These are phyloP conservation scores for Acrossocheilus wenchowensis DNA, from an alignment of 2,797 vertebrate species.

Conservation along the genomic window DNA sequence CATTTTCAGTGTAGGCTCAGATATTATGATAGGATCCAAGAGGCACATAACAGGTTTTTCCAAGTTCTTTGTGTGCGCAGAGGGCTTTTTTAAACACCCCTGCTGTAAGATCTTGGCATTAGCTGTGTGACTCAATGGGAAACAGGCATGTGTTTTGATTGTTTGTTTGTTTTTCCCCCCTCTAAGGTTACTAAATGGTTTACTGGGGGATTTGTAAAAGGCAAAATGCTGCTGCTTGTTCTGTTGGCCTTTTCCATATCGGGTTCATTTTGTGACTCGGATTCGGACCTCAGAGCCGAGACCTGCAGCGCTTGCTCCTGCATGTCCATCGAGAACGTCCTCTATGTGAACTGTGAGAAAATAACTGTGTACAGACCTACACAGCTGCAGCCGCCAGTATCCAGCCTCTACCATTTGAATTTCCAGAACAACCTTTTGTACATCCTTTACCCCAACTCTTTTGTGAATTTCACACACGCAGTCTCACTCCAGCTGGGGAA, in stretches of 20 bases:
- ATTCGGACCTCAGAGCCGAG: slow-evolving; percentile 89
- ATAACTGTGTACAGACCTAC: slow-evolving; percentile 95
- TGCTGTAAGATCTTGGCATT: slow-evolving; percentile 43
- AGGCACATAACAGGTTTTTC: slow-evolving; percentile 22
- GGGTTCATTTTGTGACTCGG: slow-evolving; percentile 83
- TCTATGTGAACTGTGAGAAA: slow-evolving; percentile 99
- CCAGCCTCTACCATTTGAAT: slow-evolving; percentile 96
- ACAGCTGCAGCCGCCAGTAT: slow-evolving; percentile 92
- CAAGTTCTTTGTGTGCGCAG: slow-evolving; percentile 34
- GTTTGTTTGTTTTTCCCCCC: slow-evolving; percentile 63
- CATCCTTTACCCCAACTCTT: slow-evolving; percentile 95
- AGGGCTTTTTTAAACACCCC: slow-evolving; percentile 37
- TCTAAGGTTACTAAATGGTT: slow-evolving; percentile 84
- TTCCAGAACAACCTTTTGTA: slow-evolving; percentile 98
- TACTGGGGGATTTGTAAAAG: slow-evolving; percentile 89
- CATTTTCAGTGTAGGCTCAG: not conserved
- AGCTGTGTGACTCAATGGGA: slow-evolving; percentile 44
- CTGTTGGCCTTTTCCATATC: slow-evolving; percentile 91
- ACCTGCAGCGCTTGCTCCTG: slow-evolving; percentile 98
- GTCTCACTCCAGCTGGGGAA: slow-evolving; percentile 98
- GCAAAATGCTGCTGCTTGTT: slow-evolving; percentile 97
- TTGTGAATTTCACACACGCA: slow-evolving; percentile 96
- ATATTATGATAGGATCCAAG: slow-evolving; percentile 8
- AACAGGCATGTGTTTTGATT: slow-evolving; percentile 66
- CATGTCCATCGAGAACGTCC: slow-evolving; percentile 96